phyloP scores from a whole-genome alignment of 2,113 vertebrate species.

The Muntiacus reevesi region DNA sequence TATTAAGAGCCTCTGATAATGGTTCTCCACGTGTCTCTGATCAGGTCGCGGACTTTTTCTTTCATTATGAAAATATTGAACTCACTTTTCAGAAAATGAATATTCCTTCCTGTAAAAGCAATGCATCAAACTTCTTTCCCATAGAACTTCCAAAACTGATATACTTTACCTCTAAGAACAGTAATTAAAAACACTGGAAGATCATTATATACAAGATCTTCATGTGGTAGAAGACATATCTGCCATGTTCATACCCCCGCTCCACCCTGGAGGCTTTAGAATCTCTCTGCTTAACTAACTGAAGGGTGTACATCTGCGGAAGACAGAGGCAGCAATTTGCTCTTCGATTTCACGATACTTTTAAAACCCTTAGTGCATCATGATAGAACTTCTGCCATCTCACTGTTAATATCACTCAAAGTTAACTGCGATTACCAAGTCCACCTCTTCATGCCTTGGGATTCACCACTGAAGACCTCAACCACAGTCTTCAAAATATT shows the following conservation, averaged over 20 bases:
- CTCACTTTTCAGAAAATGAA: neutral
- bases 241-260: accelerated
- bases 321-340: neutral
- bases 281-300: neutral
- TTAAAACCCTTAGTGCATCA: neutral
- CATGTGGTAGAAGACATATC: neutral
- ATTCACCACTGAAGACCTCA: neutral
- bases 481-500: neutral
- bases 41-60: neutral
- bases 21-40: neutral
- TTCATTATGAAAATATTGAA: neutral
- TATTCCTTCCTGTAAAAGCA: neutral
- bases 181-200: neutral
- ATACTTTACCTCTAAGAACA: neutral
- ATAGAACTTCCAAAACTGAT: neutral
- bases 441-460: neutral
- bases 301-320: neutral
- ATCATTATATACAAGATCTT: neutral
- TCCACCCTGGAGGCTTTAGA: neutral
- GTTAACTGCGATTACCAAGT: neutral
- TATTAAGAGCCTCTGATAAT: neutral
- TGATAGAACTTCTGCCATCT: neutral
- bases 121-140: neutral
- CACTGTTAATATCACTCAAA: neutral
- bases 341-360: neutral